A percentile compares a stretch with the other conserved stretches of the same genome.
These are phyloP conservation scores for Xiphophorus birchmanni DNA, from an alignment of 2,797 vertebrate genomes.

Conservation along the genomic window DNA sequence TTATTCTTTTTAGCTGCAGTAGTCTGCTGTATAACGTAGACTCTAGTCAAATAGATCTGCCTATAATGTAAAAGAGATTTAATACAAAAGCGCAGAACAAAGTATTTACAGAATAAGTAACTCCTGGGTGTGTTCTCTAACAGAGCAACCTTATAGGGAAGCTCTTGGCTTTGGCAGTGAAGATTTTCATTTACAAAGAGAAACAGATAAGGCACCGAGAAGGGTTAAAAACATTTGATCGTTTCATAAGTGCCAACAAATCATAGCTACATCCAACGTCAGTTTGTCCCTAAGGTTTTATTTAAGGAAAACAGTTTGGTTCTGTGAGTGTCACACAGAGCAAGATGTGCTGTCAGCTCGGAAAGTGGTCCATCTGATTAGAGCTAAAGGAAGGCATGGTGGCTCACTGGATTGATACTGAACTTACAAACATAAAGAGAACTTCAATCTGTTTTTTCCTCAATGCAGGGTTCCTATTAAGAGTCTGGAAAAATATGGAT, in stretches of 20 bases:
- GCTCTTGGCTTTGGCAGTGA: constrained; percentile 71
- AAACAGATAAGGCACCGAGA: constrained; percentile 79
- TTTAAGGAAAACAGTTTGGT: constrained; percentile 40
- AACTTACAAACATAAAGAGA: constrained; percentile 10
- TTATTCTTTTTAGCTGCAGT: constrained; percentile 59
- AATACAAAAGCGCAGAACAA: constrained; percentile 81
- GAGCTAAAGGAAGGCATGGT: constrained; percentile 1
- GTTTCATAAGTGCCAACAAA: constrained; percentile 56
- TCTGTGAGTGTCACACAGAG: not conserved
- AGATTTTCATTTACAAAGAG: constrained; percentile 62
- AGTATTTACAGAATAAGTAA: constrained; percentile 81
- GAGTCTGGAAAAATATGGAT: not conserved
- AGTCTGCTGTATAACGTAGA: constrained; percentile 70
- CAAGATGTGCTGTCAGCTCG: not conserved
- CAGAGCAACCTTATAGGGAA: constrained; percentile 58
- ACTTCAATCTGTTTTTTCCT: constrained; percentile 23
- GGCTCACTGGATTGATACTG: constrained; percentile 34
- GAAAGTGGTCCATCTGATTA: not conserved
- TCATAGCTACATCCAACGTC: constrained; percentile 43
- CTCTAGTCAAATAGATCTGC: constrained; percentile 74
- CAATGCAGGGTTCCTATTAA: not conserved
- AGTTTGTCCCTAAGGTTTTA: constrained; percentile 14
- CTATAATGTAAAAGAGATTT: constrained; percentile 78
- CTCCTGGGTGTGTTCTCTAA: constrained; percentile 62
- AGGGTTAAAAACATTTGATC: constrained; percentile 59